Evolutionary conservation across 2,113 vertebrate species (phyloP).

Genomic region (Sardina pilchardus): DNA sequence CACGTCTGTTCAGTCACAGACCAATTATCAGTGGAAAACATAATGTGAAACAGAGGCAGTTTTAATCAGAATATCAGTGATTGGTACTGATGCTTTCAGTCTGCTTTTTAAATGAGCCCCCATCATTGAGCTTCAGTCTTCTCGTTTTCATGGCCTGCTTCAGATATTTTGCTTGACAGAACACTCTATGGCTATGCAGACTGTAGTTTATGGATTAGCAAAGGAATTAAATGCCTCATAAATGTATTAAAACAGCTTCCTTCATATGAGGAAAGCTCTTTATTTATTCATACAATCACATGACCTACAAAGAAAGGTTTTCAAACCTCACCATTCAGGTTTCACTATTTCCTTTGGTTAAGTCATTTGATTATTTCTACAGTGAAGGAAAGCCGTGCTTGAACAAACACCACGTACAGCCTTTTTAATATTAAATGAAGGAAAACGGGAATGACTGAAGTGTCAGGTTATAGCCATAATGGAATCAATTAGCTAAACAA

Average conservation of each 20-base stretch:
- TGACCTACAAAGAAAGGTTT: not conserved
- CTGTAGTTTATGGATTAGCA: not conserved
- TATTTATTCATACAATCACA: not conserved
- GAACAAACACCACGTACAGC: conserved; percentile 52
- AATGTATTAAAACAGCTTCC: not conserved
- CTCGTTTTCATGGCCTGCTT: not conserved
- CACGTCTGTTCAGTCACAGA: not conserved
- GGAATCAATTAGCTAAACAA: conserved; percentile 67
- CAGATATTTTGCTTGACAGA: not conserved
- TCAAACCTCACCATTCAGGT: not conserved
- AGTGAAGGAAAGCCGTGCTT: conserved; percentile 51
- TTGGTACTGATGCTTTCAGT: not conserved
- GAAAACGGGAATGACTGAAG: conserved; percentile 60
- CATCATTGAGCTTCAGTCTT: not conserved
- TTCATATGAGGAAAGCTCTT: not conserved
- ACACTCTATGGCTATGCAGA: not conserved
- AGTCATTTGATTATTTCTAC: conserved; percentile 52
- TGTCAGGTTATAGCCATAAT: conserved; percentile 58
- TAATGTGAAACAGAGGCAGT: not conserved
- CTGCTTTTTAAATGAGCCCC: not conserved
- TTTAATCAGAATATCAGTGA: not conserved
- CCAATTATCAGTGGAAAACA: not conserved
- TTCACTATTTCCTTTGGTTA: not conserved
- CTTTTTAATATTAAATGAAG: conserved; percentile 57
- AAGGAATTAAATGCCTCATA: not conserved